Base-by-base conservation (phyloP, 2,888 invertebrate species). In the Xestobium rufovillosum region DNA sequence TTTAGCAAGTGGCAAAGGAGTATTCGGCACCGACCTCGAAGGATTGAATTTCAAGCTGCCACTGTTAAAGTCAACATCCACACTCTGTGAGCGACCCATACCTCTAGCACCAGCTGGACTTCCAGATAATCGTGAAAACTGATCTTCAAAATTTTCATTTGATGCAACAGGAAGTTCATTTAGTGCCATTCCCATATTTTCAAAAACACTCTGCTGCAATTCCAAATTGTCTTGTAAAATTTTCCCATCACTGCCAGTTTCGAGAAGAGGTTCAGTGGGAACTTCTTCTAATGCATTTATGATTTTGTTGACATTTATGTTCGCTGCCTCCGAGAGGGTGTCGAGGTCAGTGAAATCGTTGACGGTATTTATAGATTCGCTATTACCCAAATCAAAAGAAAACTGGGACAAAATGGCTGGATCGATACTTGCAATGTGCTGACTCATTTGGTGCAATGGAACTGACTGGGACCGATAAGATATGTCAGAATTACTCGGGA, bases 341-440 rank as follows among this genome's bases (percentile, higher is more conserved):
- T 75, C 78, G 45, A 83, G 80, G 53, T 83, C 83, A 40, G 77
- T 76, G 55, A 80, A 83, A 53, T 83, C 83, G 40, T 77, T 81
- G 79, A 14, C 10, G 10, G 28, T 27, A 8, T 8, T 8, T 23
- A 23, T 8, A 10, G 10, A 4, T 6, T 80, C 80, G 35, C 76
- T 79, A 28, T 73, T 76, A 1, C 75, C 75, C 3, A 79, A 68
- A 44, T 55, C 52, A 35, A 40, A 34, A 29, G 42, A 6, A 44
- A 47, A 3, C 58, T 56, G 48, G 55, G 60, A 36, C 61, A 61
- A 16, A 53, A 4, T 17, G 10, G 11, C 19, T 15, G 3, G 12
- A 14, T 39, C 43, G 13, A 36, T 26, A 23, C 27, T 17, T 17
- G 26, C 15, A 9, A 11, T 42, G 12, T 31, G 28, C 27, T 34